Evolutionary conservation across 2,797 vertebrate species (phyloP).

Genomic region (Esox lucius): DNA sequence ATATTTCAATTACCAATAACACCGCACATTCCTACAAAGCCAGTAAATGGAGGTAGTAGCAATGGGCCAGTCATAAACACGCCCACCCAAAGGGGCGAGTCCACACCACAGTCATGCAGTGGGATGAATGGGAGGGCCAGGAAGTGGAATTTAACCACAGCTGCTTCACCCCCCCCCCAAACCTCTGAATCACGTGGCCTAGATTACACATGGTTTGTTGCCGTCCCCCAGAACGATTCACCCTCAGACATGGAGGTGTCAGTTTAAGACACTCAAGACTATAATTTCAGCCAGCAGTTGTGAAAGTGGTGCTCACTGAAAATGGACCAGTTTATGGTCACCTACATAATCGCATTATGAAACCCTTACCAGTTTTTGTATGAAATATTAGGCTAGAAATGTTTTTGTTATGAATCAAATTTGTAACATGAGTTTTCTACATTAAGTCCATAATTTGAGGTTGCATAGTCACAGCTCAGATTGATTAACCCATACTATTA

Average conservation of each 20-base stretch:
- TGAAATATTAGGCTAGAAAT: no score
- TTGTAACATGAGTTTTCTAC: no score
- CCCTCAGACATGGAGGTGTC: constrained; percentile 31
- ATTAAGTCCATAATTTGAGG: no score
- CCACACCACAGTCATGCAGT: constrained; percentile 54
- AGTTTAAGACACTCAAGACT: constrained; percentile 27
- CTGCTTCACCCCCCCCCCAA: constrained; percentile 47
- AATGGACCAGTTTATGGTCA: no score
- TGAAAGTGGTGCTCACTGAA: no score
- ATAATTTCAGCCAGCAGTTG: not conserved
- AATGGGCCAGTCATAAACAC: constrained; percentile 25
- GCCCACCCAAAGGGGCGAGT: constrained; percentile 50
- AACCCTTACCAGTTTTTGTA: no score
- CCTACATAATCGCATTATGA: no score
- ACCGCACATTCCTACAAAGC: constrained; percentile 23
- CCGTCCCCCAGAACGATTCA: constrained; percentile 16
- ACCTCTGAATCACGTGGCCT: constrained; percentile 46
- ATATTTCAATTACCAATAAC: not conserved
- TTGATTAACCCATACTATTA: not conserved
- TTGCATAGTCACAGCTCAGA: not conserved
- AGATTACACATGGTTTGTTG: constrained; percentile 46
- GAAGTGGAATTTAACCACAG: constrained; percentile 54
- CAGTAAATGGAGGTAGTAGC: constrained; percentile 19
- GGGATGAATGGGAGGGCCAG: constrained; percentile 56
- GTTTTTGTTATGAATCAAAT: not conserved